Evolutionary conservation across 2,113 vertebrate species (phyloP).

Genomic region (Centrocercus urophasianus): DNA sequence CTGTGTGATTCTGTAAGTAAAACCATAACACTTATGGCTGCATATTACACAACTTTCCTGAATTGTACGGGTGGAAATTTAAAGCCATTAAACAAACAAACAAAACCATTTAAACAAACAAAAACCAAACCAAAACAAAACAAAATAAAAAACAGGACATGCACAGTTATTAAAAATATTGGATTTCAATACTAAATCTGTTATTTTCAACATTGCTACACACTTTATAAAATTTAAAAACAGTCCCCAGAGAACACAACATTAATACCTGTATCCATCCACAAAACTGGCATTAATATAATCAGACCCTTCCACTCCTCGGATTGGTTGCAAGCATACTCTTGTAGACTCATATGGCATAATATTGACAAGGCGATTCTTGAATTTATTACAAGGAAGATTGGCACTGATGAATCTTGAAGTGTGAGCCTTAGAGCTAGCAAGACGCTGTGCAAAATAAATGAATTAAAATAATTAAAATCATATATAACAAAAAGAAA

Average conservation of each 20-base stretch:
- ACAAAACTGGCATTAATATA: slow-evolving; percentile 99
- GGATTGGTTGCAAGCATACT: slow-evolving; percentile 96
- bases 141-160: not conserved
- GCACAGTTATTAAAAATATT: not conserved
- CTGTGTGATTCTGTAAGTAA: not conserved
- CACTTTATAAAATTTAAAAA: slow-evolving; percentile 1
- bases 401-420: slow-evolving; percentile 99
- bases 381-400: slow-evolving; percentile 99
- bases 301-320: slow-evolving; percentile 97
- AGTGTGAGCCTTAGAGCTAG: slow-evolving; percentile 98
- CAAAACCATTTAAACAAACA: not conserved
- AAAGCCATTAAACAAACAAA: not conserved
- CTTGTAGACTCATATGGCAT: slow-evolving; percentile 99
- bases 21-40: not conserved
- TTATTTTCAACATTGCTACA: not conserved
- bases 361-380: slow-evolving; percentile 99
- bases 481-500: not conserved
- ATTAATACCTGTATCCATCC: slow-evolving; percentile 94
- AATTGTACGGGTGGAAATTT: not conserved
- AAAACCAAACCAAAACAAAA: too few species aligned
- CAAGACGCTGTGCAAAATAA: slow-evolving; percentile 86
- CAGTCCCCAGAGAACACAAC: not conserved
- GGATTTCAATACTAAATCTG: not conserved
- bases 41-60: not conserved
- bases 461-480: not conserved